phyloP scores from a whole-genome alignment of 2,888 invertebrate genomes.

The Helleia helle region DNA sequence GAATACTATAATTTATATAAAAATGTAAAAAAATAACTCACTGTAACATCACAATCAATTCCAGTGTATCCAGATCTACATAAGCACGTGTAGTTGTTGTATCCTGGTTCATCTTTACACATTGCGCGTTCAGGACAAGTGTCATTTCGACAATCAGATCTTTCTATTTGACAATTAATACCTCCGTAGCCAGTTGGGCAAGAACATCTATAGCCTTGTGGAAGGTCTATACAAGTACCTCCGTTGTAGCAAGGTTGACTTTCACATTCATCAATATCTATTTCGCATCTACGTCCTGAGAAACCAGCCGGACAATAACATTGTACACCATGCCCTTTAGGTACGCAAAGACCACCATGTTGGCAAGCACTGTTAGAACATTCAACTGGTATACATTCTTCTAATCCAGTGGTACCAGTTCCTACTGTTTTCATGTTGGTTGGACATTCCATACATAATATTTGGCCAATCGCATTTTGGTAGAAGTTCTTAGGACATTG shows the following conservation, averaged over 20 bases:
- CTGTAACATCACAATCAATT: slow-evolving; percentile 90
- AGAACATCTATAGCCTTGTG: slow-evolving; percentile 93
- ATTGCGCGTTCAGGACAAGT: slow-evolving; percentile 96
- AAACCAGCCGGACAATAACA: slow-evolving; percentile 97
- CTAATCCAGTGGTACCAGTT: slow-evolving; percentile 84
- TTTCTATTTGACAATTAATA: slow-evolving; percentile 95
- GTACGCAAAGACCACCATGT: slow-evolving; percentile 92
- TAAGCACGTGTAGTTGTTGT: slow-evolving; percentile 91
- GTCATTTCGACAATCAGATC: slow-evolving; percentile 89
- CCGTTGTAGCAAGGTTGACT: slow-evolving; percentile 96
- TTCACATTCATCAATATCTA: slow-evolving; percentile 95
- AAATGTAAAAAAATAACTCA: slow-evolving; percentile 40
- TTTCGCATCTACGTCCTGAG: slow-evolving; percentile 93
- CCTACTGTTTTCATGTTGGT: slow-evolving; percentile 90
- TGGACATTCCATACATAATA: slow-evolving; percentile 91
- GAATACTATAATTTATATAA: background rate
- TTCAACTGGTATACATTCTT: slow-evolving; percentile 90
- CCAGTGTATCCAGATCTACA: slow-evolving; percentile 97
- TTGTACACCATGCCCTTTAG: slow-evolving; percentile 90
- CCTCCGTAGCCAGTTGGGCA: slow-evolving; percentile 91
- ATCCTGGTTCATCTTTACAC: slow-evolving; percentile 96
- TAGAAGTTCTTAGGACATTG: slow-evolving; percentile 94
- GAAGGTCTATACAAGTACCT: slow-evolving; percentile 91
- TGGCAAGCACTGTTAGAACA: slow-evolving; percentile 92
- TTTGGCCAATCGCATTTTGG: slow-evolving; percentile 89